phyloP scores from a whole-genome alignment of 1,140 invertebrate species.

The Mizuhopecten yessoensis region DNA sequence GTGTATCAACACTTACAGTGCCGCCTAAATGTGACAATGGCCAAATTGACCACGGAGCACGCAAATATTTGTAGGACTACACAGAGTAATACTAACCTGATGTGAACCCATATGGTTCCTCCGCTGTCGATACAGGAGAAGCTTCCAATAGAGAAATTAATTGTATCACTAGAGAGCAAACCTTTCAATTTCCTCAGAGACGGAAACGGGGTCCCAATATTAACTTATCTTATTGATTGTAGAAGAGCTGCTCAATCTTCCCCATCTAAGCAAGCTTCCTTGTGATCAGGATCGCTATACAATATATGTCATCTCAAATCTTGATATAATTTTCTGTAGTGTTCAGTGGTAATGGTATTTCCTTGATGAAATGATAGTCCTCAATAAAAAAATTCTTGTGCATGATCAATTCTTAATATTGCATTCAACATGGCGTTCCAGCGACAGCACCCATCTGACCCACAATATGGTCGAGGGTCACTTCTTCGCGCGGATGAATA shows the following conservation, averaged over 20 bases:
- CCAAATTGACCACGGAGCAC: constrained; percentile 10
- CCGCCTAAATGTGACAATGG: not conserved
- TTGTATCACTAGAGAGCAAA: constrained; percentile 34
- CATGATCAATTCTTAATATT: constrained; percentile 40
- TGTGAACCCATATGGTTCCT: not conserved
- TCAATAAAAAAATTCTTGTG: constrained; percentile 36
- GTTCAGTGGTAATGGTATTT: constrained; percentile 24
- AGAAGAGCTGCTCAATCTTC: constrained; percentile 21
- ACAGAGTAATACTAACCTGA: not conserved
- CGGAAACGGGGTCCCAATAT: constrained; percentile 5
- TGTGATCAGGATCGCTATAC: not conserved
- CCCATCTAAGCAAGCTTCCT: constrained; percentile 23
- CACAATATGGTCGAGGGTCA: not conserved
- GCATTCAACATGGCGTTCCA: constrained; percentile 12
- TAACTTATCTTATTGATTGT: constrained; percentile 36
- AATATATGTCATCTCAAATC: constrained; percentile 35
- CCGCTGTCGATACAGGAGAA: not conserved
- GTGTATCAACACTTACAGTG: not conserved
- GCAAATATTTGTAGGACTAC: not conserved
- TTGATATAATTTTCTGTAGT: constrained; percentile 35
- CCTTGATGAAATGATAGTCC: constrained; percentile 33
- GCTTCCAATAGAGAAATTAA: not conserved
- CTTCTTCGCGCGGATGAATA: not conserved
- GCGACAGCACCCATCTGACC: not conserved
- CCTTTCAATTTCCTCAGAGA: constrained; percentile 33